These are phyloP conservation scores for Xiphydria camelus DNA, from an alignment of 2,888 invertebrate genomes.

Conservation along the genomic window DNA sequence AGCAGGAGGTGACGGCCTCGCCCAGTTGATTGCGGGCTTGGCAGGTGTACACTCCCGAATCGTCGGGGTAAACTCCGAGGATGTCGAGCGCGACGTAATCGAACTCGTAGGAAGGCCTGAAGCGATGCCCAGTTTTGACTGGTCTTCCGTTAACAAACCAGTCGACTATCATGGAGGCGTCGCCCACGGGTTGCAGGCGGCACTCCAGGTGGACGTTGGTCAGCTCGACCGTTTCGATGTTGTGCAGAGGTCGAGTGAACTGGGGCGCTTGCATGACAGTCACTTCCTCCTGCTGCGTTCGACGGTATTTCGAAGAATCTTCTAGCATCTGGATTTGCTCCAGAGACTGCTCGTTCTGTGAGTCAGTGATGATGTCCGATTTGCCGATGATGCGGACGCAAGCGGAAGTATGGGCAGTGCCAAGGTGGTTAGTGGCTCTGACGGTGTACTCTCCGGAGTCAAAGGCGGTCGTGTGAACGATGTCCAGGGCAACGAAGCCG, in stretches of 20 bases:
- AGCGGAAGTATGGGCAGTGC: constrained; percentile 88
- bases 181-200: constrained; percentile 86
- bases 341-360: constrained; percentile 88
- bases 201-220: constrained; percentile 92
- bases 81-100: constrained; percentile 97
- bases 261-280: constrained; percentile 84
- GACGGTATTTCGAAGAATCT: constrained; percentile 70
- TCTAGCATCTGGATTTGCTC: constrained; percentile 91
- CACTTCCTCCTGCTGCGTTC: constrained; percentile 77
- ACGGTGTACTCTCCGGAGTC: constrained; percentile 96
- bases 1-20: constrained; percentile 91
- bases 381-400: constrained; percentile 83
- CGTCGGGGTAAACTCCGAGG: constrained; percentile 94
- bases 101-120: constrained; percentile 95
- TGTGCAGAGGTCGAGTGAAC: constrained; percentile 84
- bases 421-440: constrained; percentile 89
- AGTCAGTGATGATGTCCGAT: constrained; percentile 83
- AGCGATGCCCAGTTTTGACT: constrained; percentile 89
- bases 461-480: constrained; percentile 88
- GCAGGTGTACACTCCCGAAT: constrained; percentile 95
- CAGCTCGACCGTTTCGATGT: constrained; percentile 87
- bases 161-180: constrained; percentile 89
- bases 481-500: constrained; percentile 95
- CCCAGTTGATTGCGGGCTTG: constrained; percentile 93
- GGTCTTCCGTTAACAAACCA: constrained; percentile 97